Evolutionary conservation across 92 coral and sea anemone genomes (phyloP).

Genomic region (Umimayanthus chanpuru): DNA sequence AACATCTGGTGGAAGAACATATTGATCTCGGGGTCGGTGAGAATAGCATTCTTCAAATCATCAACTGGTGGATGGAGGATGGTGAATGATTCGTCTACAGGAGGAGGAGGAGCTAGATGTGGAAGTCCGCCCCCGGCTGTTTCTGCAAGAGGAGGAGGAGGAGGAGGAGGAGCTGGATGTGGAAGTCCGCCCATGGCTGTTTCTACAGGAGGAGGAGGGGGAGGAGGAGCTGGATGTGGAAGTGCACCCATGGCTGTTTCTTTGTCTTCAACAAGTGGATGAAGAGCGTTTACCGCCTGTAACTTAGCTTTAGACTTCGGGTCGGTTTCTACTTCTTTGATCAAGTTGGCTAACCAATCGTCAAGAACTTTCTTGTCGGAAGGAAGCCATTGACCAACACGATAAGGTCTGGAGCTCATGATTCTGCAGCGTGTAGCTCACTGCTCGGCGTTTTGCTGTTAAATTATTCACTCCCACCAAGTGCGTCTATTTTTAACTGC

Average conservation of each 20-base stretch:
- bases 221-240: too few relatives aligned
- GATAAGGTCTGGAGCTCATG: too few relatives aligned
- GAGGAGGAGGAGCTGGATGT: background rate
- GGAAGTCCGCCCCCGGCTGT: too few relatives aligned
- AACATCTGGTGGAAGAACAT: slow-evolving; percentile 78
- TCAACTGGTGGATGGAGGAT: slow-evolving; percentile 60
- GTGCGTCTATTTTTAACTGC: background rate
- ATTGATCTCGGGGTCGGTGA: slow-evolving; percentile 69
- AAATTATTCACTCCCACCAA: slow-evolving; percentile 4
- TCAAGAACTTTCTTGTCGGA: too few relatives aligned
- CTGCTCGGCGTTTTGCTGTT: too few relatives aligned
- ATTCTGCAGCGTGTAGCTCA: too few relatives aligned
- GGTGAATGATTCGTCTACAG: slow-evolving; percentile 28
- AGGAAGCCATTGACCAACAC: too few relatives aligned
- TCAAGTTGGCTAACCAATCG: too few relatives aligned
- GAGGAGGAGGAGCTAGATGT: too few relatives aligned
- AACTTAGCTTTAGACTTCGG: slow-evolving; percentile 50
- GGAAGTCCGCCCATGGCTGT: slow-evolving; percentile 13
- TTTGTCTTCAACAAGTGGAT: slow-evolving; percentile 54
- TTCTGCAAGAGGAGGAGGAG: too few relatives aligned
- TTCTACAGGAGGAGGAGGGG: too few relatives aligned
- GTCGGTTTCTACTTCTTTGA: slow-evolving; percentile 48
- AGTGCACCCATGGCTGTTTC: slow-evolving; percentile 40
- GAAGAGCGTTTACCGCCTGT: slow-evolving; percentile 39
- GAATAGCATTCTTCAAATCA: slow-evolving; percentile 47